Evolutionary conservation across 2,888 invertebrate genomes (phyloP), one percentile per base, ranked within the genome.

Genomic region (Leptinotarsa tumamoca): DNA sequence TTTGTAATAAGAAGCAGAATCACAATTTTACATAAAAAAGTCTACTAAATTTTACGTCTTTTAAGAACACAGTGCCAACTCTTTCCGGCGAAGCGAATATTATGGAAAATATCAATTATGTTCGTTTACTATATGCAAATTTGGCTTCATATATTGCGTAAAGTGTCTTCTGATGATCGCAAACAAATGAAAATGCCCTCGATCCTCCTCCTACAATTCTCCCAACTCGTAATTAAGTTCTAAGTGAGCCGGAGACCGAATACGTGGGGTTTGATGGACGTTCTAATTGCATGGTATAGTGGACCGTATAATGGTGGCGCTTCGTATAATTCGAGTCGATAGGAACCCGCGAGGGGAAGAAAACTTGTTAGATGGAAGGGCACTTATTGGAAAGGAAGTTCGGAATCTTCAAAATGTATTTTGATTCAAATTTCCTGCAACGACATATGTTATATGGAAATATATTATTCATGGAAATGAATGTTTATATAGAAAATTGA

Each of bases 201-300:
- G 23, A 58, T 58, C 21, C 58, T 58, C 58, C 58, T 14, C 4
- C 58, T 58, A 14, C 58, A 27, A 58, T 14, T 58, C 27, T 58
- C 18, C 23, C 3, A 23, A 14, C 18, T 23, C 58, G 23, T 58
- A 58, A 58, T 58, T 58, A 58, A 58, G 58, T 58, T 23, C 58
- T 58, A 10, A 58, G 58, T 58, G 58, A 54, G 58, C 15, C 4
- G 23, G 23, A 58, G 58, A 21, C 21, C 18, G 23, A 23, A 15
- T 21, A 58, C 58, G 58, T 10, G 21, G 21, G 58, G 23, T 58
- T 58, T 58, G 58, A 58, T 58, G 14, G 23, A 58, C 58, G 23
- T 58, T 58, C 58, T 58, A 58, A 58, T 58, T 58, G 58, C 58
- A 23, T 27, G 13, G 58, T 58, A 58, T 58, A 58, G 58, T 58